phyloP scores from a whole-genome alignment of 2,797 vertebrate species.

The Sylvilagus floridanus region DNA sequence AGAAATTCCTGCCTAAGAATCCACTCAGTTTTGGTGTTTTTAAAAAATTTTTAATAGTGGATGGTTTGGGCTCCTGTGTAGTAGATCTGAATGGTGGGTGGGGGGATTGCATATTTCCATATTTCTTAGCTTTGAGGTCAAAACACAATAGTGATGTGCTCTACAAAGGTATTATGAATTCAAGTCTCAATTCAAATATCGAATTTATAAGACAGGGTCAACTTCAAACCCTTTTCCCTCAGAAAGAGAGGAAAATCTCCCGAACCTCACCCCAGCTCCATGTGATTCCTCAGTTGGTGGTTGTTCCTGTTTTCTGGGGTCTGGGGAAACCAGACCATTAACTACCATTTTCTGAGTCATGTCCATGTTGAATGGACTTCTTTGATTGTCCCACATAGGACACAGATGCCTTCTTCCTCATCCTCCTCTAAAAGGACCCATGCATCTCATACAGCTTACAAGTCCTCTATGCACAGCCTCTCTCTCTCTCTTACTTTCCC shows the following conservation, averaged over 20 bases:
- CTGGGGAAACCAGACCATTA: neutral
- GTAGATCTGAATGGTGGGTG: neutral
- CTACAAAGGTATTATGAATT: neutral
- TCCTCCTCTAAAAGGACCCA: neutral
- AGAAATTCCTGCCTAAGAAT: constrained; percentile 24
- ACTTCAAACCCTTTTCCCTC: neutral
- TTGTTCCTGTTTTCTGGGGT: neutral
- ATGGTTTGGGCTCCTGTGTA: neutral
- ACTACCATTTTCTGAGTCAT: neutral
- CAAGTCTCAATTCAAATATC: neutral
- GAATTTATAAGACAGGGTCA: neutral
- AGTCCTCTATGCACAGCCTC: neutral
- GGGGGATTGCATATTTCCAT: neutral
- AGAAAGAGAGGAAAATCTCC: neutral
- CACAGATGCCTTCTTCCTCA: neutral
- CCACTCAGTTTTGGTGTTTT: neutral
- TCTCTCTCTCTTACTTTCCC: rapidly evolving
- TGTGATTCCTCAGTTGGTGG: neutral
- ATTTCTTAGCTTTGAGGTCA: constrained; percentile 25
- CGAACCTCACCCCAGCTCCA: neutral
- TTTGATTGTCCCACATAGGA: neutral
- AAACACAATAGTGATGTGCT: neutral
- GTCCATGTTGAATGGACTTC: neutral
- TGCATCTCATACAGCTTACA: neutral
- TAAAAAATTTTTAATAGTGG: neutral